A percentile compares a stretch with the other conserved stretches of the same genome.
These are phyloP conservation scores for Eublepharis macularius DNA, from an alignment of 2,113 vertebrate species.

Conservation along the genomic window DNA sequence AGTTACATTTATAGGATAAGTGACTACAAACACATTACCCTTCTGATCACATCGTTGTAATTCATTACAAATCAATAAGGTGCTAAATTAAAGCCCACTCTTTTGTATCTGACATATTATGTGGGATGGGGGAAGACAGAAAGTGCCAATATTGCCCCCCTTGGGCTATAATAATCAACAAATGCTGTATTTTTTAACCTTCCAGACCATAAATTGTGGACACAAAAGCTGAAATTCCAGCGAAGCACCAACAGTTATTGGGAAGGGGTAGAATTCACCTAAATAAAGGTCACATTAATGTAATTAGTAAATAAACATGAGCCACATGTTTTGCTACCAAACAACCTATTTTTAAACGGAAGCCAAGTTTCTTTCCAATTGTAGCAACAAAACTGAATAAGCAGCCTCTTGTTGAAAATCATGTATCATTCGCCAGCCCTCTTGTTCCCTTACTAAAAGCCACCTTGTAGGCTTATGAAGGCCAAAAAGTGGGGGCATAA, in stretches of 20 bases:
- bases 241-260: neutral
- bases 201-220: constrained; percentile 7
- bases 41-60: neutral
- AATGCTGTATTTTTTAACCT: neutral
- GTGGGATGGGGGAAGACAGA: neutral
- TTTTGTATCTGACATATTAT: constrained; percentile 36
- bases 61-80: constrained; percentile 33
- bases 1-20: constrained; percentile 6
- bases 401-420: neutral
- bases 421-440: neutral
- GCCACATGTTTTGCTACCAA: neutral
- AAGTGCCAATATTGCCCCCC: neutral
- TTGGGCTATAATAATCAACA: constrained; percentile 12
- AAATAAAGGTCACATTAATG: constrained; percentile 2
- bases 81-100: constrained; percentile 14
- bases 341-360: neutral
- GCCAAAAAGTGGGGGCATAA: neutral
- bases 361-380: neutral
- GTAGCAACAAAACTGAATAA: neutral
- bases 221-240: constrained; percentile 20
- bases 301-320: constrained; percentile 1
- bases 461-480: too few species aligned
- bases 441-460: neutral
- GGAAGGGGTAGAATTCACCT: neutral
- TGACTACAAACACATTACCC: constrained; percentile 21